Evolutionary conservation across 1,140 invertebrate genomes (phyloP).

Genomic region (Drosophila albomicans): DNA sequence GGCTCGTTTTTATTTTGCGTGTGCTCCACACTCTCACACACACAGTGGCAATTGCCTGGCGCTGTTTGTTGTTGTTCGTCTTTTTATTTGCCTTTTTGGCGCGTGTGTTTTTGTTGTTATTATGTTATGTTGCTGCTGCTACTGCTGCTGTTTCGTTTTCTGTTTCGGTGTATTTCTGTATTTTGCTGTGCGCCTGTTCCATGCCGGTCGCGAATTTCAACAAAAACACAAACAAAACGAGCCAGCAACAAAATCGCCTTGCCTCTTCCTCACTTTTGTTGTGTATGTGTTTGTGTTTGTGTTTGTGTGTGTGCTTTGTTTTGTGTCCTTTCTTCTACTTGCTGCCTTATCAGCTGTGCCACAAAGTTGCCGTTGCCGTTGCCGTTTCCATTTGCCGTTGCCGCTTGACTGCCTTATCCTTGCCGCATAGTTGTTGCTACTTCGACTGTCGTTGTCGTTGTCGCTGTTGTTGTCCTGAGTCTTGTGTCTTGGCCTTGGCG

Average conservation of each 20-base stretch:
- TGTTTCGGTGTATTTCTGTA: slow-evolving; percentile 27
- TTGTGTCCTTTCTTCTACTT: slow-evolving; percentile 24
- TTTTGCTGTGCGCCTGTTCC: slow-evolving; percentile 76
- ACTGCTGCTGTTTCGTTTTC: slow-evolving; percentile 14
- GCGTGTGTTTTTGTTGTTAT: slow-evolving; percentile 42
- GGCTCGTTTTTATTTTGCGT: slow-evolving; percentile 71
- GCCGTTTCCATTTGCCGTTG: slow-evolving; percentile 8
- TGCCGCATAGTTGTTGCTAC: slow-evolving; percentile 12
- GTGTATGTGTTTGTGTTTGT: too few species aligned
- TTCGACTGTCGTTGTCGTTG: background rate
- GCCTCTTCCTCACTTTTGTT: background rate
- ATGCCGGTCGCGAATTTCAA: slow-evolving; percentile 80
- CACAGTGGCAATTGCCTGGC: slow-evolving; percentile 30
- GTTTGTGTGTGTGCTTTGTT: background rate
- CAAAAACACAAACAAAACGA: slow-evolving; percentile 79
- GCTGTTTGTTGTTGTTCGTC: slow-evolving; percentile 33
- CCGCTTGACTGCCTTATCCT: slow-evolving; percentile 62
- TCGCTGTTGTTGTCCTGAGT: too few species aligned
- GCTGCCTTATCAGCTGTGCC: slow-evolving; percentile 44
- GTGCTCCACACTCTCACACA: slow-evolving; percentile 33
- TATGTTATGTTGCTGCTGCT: slow-evolving; percentile 27
- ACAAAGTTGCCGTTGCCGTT: slow-evolving; percentile 28
- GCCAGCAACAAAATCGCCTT: slow-evolving; percentile 7
- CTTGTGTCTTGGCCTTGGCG: slow-evolving; percentile 10
- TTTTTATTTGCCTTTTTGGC: slow-evolving; percentile 57